Evolutionary conservation across 2,888 invertebrate genomes (phyloP).

Genomic region (Trichogramma evanescens): DNA sequence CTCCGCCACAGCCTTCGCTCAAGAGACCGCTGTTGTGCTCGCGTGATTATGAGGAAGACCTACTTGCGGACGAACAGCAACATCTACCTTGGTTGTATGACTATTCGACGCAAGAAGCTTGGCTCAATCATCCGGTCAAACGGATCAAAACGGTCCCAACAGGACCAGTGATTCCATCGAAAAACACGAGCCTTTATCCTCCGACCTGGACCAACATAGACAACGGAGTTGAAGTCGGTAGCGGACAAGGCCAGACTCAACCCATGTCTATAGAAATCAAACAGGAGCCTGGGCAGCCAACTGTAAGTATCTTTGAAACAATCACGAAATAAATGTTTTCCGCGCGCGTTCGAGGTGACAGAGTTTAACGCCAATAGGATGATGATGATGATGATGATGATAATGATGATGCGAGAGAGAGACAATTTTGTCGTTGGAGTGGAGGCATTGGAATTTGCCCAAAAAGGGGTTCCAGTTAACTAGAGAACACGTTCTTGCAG

Average conservation of each 20-base stretch:
- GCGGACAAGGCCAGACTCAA: constrained; percentile 36
- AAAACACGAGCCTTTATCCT: constrained; percentile 14
- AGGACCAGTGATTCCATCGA: constrained; percentile 34
- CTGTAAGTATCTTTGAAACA: constrained; percentile 31
- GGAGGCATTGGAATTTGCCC: too few species aligned
- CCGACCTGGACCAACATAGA: constrained; percentile 1
- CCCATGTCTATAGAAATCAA: constrained; percentile 56
- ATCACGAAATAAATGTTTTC: too few species aligned
- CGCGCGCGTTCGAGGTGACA: too few species aligned
- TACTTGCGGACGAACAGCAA: constrained; percentile 73
- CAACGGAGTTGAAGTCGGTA: not conserved
- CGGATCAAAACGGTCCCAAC: constrained; percentile 57
- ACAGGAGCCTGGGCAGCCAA: constrained; percentile 54
- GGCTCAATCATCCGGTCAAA: constrained; percentile 88
- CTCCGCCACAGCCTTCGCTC: constrained; percentile 62
- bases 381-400: too few species aligned
- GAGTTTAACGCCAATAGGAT: too few species aligned
- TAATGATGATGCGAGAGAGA: too few species aligned
- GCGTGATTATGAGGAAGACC: constrained; percentile 70
- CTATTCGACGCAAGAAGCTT: constrained; percentile 60
- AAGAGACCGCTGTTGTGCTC: constrained; percentile 74
- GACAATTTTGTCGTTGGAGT: too few species aligned
- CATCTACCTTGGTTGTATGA: constrained; percentile 80
- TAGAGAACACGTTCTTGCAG: constrained; percentile 23
- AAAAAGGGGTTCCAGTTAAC: too few species aligned